Conservation (phyloP, 2,797 vertebrate genomes). For the Acipenser transmontanus region DNA sequence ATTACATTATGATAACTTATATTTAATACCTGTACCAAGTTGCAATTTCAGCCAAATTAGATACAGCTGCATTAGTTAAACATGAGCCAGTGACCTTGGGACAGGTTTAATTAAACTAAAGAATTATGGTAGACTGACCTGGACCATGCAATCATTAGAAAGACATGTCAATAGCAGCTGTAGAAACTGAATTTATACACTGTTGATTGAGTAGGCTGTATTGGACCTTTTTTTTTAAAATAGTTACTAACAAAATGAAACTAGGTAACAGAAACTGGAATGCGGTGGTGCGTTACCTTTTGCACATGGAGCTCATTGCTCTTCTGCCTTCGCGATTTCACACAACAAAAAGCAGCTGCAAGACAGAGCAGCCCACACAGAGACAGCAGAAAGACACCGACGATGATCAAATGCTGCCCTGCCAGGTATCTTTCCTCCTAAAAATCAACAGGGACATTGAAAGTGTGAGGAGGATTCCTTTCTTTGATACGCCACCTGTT, state of each 20-base stretch:
- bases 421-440: conserved; percentile 53
- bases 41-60: too few species aligned
- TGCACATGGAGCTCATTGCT: conserved; percentile 38
- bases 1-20: too few species aligned
- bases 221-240: too few species aligned
- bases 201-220: too few species aligned
- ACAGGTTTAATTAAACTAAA: too few species aligned
- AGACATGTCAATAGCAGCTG: not conserved
- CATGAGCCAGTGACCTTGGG: too few species aligned
- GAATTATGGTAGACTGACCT: not conserved
- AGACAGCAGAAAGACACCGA: conserved; percentile 45
- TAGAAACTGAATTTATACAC: too few species aligned
- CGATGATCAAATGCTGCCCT: conserved; percentile 50
- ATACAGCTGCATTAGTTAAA: too few species aligned
- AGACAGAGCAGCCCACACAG: conserved; percentile 54
- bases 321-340: conserved; percentile 24
- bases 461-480: not conserved
- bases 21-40: too few species aligned
- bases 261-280: too few species aligned
- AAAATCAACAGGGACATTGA: not conserved
- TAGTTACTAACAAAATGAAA: too few species aligned
- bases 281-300: conserved; percentile 39
- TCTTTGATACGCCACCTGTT: not conserved
- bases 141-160: not conserved
- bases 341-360: conserved; percentile 37